These are phyloP conservation scores for Nansenia antarctica DNA, from an alignment of 2,113 vertebrate species.

Conservation along the genomic window DNA sequence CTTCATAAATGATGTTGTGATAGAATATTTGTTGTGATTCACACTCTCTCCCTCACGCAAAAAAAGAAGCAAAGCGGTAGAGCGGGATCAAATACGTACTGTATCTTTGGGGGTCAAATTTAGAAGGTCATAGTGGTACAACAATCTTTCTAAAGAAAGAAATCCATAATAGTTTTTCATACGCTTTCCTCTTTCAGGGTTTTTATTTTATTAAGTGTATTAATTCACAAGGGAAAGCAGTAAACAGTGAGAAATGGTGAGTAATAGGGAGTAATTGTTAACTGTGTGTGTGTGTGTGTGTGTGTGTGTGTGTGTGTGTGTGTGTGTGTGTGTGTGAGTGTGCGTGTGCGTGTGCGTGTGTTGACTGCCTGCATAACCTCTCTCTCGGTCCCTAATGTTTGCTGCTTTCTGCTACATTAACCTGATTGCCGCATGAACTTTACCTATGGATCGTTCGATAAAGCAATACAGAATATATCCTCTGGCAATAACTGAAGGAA, in stretches of 20 bases:
- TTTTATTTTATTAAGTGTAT: not conserved
- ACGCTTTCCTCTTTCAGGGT: not conserved
- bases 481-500: not conserved
- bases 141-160: not conserved
- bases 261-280: not conserved
- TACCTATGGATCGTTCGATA: constrained; percentile 8
- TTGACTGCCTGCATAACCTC: not conserved
- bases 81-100: not conserved
- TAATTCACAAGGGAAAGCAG: not conserved
- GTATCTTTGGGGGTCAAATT: not conserved
- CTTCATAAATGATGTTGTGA: too few species aligned
- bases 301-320: too few species aligned
- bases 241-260: not conserved
- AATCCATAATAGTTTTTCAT: too few species aligned
- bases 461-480: not conserved
- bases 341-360: too few species aligned
- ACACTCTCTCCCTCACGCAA: too few species aligned
- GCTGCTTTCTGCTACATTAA: constrained; percentile 29
- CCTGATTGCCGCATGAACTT: constrained; percentile 27
- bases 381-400: not conserved
- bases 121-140: not conserved
- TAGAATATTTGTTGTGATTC: too few species aligned
- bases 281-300: not conserved
- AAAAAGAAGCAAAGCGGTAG: too few species aligned
- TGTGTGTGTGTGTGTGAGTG: too few species aligned